A percentile compares a stretch with the other conserved stretches of the same genome.
Evolutionary conservation across 2,797 vertebrate species (phyloP).

Genomic region (Zenarchopterus dispar): DNA sequence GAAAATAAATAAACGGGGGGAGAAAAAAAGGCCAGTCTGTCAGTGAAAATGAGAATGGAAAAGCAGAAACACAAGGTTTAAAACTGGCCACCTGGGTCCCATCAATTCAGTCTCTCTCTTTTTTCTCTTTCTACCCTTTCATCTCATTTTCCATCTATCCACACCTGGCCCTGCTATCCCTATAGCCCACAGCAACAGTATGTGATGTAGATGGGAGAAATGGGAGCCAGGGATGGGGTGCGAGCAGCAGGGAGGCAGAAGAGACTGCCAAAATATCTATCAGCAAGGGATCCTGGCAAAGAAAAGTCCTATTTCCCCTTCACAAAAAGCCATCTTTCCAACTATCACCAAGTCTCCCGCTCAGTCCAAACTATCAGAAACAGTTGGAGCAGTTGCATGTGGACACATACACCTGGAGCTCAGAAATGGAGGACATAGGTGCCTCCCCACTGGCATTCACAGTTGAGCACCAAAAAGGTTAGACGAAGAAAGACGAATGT

Average conservation of each 20-base stretch:
- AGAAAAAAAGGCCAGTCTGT: constrained; percentile 56
- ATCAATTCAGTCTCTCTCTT: constrained; percentile 48
- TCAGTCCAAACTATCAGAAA: constrained; percentile 37
- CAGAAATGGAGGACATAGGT: constrained; percentile 16
- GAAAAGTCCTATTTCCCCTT: constrained; percentile 18
- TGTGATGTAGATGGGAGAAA: constrained; percentile 27
- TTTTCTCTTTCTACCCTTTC: constrained; percentile 17
- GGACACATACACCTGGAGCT: constrained; percentile 42
- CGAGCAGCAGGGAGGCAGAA: constrained; percentile 48
- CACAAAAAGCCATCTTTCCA: constrained; percentile 46
- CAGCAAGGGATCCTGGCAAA: constrained; percentile 52
- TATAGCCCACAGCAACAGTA: constrained; percentile 46
- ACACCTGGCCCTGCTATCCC: constrained; percentile 59
- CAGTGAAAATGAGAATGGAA: constrained; percentile 65
- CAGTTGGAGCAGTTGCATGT: constrained; percentile 45
- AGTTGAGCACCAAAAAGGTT: constrained; percentile 50
- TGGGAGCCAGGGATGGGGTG: constrained; percentile 35
- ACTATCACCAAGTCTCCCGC: constrained; percentile 16
- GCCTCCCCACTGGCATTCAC: constrained; percentile 15
- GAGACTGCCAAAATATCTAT: constrained; percentile 62
- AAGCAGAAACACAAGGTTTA: constrained; percentile 45
- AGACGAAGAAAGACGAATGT: constrained; percentile 26
- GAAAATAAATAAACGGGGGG: constrained; percentile 42
- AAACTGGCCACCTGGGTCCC: constrained; percentile 68
- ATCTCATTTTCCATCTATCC: constrained; percentile 39